Conservation (phyloP, 2,888 invertebrate genomes). For the Apomyelois bistriatella region DNA sequence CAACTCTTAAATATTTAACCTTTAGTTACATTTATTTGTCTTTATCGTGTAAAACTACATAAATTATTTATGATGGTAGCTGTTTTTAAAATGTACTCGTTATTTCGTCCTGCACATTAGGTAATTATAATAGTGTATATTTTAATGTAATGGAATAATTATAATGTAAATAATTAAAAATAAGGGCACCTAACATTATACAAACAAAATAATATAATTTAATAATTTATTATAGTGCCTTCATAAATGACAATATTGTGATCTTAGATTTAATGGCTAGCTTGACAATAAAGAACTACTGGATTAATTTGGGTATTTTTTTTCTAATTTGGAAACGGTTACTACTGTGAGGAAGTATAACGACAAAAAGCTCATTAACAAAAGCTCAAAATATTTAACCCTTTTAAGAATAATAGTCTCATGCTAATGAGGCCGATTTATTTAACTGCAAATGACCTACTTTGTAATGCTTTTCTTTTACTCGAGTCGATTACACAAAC, state of each 20-base stretch:
- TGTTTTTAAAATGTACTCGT: conserved; percentile 10
- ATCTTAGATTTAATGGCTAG: conserved; percentile 50
- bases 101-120: conserved; percentile 10
- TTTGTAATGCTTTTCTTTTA: conserved; percentile 42
- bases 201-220: conserved; percentile 34
- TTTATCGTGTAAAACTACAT: neutral
- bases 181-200: conserved; percentile 49
- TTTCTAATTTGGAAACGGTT: neutral
- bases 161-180: conserved; percentile 16
- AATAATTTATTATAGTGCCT: conserved; percentile 53
- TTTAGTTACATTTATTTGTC: neutral
- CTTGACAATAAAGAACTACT: conserved; percentile 35
- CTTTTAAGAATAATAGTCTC: conserved; percentile 48
- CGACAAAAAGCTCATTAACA: conserved; percentile 19
- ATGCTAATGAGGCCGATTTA: conserved; percentile 61
- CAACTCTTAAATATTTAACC: conserved; percentile 2
- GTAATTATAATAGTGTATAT: conserved; percentile 10
- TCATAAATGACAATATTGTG: conserved; percentile 53
- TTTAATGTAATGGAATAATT: neutral
- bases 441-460: conserved; percentile 58
- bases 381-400: conserved; percentile 39
- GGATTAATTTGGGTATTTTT: conserved; percentile 1
- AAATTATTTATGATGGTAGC: neutral
- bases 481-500: conserved; percentile 29
- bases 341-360: neutral